A percentile compares a stretch with the other conserved stretches of the same genome.
phyloP scores from a whole-genome alignment of 2,797 vertebrate species.

The Sebastes cheni region DNA sequence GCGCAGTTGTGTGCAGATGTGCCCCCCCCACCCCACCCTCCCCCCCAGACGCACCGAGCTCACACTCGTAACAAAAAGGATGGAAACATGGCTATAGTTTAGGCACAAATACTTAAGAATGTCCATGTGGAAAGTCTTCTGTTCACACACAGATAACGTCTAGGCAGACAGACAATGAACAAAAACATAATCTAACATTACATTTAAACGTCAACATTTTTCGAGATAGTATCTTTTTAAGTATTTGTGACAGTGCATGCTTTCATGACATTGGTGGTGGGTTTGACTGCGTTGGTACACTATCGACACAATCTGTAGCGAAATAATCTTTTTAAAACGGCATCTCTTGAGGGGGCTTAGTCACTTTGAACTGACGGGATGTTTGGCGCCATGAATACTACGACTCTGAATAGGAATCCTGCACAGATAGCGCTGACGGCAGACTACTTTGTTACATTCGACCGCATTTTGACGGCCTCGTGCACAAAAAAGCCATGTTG shows the following conservation, averaged over 20 bases:
- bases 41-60: slow-evolving; percentile 61
- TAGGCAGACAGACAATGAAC: slow-evolving; percentile 85
- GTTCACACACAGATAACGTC: slow-evolving; percentile 82
- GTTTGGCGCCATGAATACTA: slow-evolving; percentile 29
- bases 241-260: slow-evolving; percentile 90
- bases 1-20: slow-evolving; percentile 84
- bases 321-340: slow-evolving; percentile 63
- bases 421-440: neutral
- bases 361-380: slow-evolving; percentile 64
- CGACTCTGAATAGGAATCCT: slow-evolving; percentile 30
- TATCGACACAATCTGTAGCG: slow-evolving; percentile 76
- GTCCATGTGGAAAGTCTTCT: slow-evolving; percentile 83
- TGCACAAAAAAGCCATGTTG: neutral
- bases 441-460: slow-evolving; percentile 4
- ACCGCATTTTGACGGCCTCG: slow-evolving; percentile 2
- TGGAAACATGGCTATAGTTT: slow-evolving; percentile 88
- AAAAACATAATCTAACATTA: slow-evolving; percentile 88
- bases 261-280: slow-evolving; percentile 78
- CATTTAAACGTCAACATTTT: slow-evolving; percentile 86
- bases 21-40: neutral
- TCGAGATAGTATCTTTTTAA: slow-evolving; percentile 83
- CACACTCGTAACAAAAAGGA: slow-evolving; percentile 72
- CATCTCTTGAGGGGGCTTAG: slow-evolving; percentile 64
- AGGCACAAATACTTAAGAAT: slow-evolving; percentile 92
- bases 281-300: slow-evolving; percentile 78